Evolutionary conservation across 1,140 invertebrate genomes (phyloP), one percentile per base, ranked within the genome.

Genomic region (Eubasilissa regina): DNA sequence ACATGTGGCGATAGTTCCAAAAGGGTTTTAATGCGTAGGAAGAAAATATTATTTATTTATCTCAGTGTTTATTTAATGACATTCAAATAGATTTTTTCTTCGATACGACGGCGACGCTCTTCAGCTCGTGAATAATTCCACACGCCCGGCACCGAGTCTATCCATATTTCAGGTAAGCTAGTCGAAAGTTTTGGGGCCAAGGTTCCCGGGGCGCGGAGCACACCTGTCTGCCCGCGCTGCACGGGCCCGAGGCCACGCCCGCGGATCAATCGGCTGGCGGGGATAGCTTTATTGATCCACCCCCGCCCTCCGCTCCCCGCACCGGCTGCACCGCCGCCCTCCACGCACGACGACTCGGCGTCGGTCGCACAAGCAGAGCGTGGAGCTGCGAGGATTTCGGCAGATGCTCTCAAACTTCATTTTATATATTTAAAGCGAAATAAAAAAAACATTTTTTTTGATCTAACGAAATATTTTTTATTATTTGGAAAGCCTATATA

Each of bases 261-360:
- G 10, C 64, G 73, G 79, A 80, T 80, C 79, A 77, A 80, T 80
- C 74, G 35, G 48, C 12, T 25, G 74, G 35, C 60, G 15, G 51
- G 73, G 66, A 75, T 43, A 72, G 79, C 79, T 76, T 76, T 80
- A 80, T 80, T 72, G 79, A 80, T 80, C 79, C 72, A 58, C 77
- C 77, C 77, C 47, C 55, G 25, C 44, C 56, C 77, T 66, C 25
- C 25, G 21, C 35, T n/a, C 9, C 53, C 17, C 25, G 47, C 62
- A 17, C 43, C 53, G n/a, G 53, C 44, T n/a, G n/a, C n/a, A n/a
- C n/a, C 13, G 13, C 60, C 15, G 45, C 11, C 19, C 17, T 19
- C 51, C 64, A n/a, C 60, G 45, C 55, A 17, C 77, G 19, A 44
- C 25, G 15, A 19, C n/a, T n/a, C 47, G 44, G 68, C 77, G 53